These are phyloP conservation scores for Hyppa rectilinea DNA, from an alignment of 2,888 invertebrate genomes.

Conservation along the genomic window DNA sequence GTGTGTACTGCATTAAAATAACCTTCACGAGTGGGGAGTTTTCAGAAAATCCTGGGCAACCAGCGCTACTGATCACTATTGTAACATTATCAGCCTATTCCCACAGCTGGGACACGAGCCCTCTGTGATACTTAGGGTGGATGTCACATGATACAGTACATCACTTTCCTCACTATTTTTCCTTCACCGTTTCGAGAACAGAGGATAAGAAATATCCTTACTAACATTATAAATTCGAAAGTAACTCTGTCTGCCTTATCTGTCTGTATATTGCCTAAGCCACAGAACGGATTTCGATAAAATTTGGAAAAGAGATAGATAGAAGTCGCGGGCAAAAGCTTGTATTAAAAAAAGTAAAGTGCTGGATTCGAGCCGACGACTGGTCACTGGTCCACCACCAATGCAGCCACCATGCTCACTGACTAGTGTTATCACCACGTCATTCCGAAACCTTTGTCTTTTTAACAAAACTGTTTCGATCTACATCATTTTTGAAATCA, in stretches of 20 bases:
- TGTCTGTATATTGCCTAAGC: too few relatives aligned
- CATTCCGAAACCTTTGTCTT: not conserved
- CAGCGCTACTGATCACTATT: not conserved
- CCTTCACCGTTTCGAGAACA: not conserved
- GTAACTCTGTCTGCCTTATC: too few relatives aligned
- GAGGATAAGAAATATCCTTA: not conserved
- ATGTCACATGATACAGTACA: too few relatives aligned
- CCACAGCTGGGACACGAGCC: not conserved
- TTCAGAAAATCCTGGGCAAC: too few relatives aligned
- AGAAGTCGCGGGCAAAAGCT: too few relatives aligned
- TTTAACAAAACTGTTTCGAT: not conserved
- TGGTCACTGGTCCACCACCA: not conserved
- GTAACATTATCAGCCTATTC: not conserved
- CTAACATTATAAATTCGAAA: too few relatives aligned
- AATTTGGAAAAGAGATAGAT: too few relatives aligned
- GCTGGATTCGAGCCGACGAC: not conserved
- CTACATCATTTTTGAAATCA: not conserved
- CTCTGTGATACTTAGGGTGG: too few relatives aligned
- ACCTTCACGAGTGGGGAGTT: not conserved
- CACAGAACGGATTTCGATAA: too few relatives aligned
- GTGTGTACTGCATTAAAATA: not conserved
- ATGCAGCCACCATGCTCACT: too few relatives aligned
- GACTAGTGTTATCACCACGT: not conserved
- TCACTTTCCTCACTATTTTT: not conserved
- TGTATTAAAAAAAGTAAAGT: not conserved